phyloP scores from a whole-genome alignment of 1,140 invertebrate species.

The Achroia grisella region DNA sequence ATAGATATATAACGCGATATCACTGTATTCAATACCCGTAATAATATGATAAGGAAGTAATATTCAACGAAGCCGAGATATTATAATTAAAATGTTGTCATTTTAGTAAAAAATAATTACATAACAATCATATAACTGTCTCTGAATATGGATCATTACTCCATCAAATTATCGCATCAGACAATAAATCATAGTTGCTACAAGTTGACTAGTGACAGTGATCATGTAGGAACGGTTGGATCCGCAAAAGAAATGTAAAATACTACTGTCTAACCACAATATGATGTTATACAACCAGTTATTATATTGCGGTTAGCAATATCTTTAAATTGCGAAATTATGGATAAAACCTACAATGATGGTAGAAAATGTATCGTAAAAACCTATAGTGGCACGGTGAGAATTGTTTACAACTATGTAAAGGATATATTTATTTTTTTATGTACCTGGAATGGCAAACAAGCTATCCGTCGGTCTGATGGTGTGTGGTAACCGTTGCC shows the following conservation, averaged over 20 bases:
- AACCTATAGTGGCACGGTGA: not conserved
- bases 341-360: not conserved
- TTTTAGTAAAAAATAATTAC: not conserved
- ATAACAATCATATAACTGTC: not conserved
- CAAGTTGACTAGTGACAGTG: conserved; percentile 28
- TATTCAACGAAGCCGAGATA: no score
- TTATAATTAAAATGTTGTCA: no score
- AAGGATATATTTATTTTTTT: no score
- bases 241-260: conserved; percentile 36
- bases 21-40: no score
- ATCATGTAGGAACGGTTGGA: conserved; percentile 29
- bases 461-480: no score
- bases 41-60: no score
- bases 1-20: no score
- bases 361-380: not conserved
- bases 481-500: no score
- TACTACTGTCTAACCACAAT: conserved; percentile 32
- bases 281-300: conserved; percentile 33
- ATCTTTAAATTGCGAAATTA: conserved; percentile 23
- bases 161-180: conserved; percentile 36
- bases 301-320: conserved; percentile 41
- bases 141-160: conserved; percentile 27
- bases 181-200: conserved; percentile 34
- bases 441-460: no score
- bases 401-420: not conserved